Evolutionary conservation across 2,888 invertebrate species (phyloP).

Genomic region (Ceriagrion tenellum): DNA sequence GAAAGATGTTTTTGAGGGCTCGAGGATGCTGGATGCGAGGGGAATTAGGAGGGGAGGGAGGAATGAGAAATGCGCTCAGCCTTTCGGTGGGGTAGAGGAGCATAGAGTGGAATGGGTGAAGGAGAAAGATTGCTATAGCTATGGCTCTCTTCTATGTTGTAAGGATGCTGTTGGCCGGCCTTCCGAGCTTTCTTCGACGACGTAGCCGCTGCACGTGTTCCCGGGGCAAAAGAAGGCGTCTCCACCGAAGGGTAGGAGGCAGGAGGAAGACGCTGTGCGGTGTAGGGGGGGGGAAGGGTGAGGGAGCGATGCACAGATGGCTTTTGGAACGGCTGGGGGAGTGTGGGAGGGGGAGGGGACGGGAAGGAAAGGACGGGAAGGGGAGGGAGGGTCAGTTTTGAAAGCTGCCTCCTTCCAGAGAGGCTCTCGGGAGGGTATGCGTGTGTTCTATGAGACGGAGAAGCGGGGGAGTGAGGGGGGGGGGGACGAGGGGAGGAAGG

Average conservation of each 20-base stretch:
- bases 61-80: slow-evolving; percentile 5
- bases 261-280: not conserved
- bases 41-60: not conserved
- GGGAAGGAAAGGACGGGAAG: not conserved
- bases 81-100: not conserved
- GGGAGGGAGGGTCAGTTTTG: slow-evolving; percentile 59
- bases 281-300: not conserved
- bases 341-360: slow-evolving; percentile 20
- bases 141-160: too few relatives aligned
- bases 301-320: not conserved
- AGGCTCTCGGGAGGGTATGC: not conserved
- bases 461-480: not conserved
- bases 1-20: not conserved
- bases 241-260: not conserved
- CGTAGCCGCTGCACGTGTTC: slow-evolving; percentile 45
- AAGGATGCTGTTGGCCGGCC: slow-evolving; percentile 41
- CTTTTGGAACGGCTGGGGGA: not conserved
- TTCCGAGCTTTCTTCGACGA: not conserved
- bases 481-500: too few relatives aligned
- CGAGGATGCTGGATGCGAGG: too few relatives aligned
- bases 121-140: too few relatives aligned
- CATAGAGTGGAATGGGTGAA: not conserved
- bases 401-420: slow-evolving; percentile 32
- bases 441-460: not conserved
- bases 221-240: not conserved